Percentiles rank a stretch among this genome's conserved stretches.
Evolutionary conservation across 2,797 vertebrate genomes (phyloP).

Genomic region (Sebastes wilsoni): DNA sequence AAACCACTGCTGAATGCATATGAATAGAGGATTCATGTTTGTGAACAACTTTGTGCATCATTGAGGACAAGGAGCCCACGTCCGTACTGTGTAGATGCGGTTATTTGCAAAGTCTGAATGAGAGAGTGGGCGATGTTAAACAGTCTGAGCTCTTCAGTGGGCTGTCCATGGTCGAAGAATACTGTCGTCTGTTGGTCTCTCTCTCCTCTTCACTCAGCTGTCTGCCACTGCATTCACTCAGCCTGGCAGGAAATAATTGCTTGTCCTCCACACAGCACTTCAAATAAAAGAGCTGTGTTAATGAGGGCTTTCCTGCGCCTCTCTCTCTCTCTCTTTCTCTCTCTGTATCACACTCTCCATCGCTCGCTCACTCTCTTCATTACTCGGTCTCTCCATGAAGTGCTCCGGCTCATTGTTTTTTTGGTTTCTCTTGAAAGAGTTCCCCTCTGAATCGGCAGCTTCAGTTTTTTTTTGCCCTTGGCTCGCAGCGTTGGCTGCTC

Average conservation of each 20-base stretch:
- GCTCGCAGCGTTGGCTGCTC: background rate
- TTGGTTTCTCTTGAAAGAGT: slow-evolving; percentile 19
- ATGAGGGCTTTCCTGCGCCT: slow-evolving; percentile 79
- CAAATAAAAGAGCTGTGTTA: slow-evolving; percentile 79
- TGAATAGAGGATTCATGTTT: slow-evolving; percentile 16
- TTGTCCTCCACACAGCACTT: slow-evolving; percentile 73
- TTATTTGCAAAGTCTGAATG: slow-evolving; percentile 42
- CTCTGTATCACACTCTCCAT: slow-evolving; percentile 41
- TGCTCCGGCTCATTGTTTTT: slow-evolving; percentile 43
- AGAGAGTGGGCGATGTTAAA: slow-evolving; percentile 44
- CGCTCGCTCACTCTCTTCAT: slow-evolving; percentile 49
- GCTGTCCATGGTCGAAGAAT: slow-evolving; percentile 16
- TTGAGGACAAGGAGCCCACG: background rate
- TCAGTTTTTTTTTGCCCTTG: slow-evolving; percentile 4
- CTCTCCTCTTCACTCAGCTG: slow-evolving; percentile 43
- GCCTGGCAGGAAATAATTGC: slow-evolving; percentile 75
- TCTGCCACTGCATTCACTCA: slow-evolving; percentile 60
- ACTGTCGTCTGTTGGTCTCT: slow-evolving; percentile 22
- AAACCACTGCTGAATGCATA: background rate
- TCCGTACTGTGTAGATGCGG: background rate
- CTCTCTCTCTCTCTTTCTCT: slow-evolving; percentile 25
- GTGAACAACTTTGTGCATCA: slow-evolving; percentile 1
- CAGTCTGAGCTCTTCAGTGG: slow-evolving; percentile 26
- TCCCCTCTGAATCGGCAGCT: slow-evolving; percentile 12
- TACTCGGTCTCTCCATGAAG: slow-evolving; percentile 46